Base-by-base conservation (phyloP, 2,888 invertebrate species). In the Polyploca ridens region DNA sequence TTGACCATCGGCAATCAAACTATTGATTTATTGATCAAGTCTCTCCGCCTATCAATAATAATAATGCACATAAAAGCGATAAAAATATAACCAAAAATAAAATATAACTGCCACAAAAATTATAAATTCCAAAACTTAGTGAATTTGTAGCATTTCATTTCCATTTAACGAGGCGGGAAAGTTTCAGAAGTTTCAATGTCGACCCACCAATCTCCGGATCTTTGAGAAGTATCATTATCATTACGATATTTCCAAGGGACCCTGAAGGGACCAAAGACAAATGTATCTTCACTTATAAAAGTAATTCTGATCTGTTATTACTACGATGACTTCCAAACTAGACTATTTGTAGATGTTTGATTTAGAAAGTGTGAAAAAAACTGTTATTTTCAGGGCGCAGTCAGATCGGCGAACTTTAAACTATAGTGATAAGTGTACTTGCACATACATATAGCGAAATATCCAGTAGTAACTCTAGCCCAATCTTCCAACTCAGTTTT, bases 221-320 rank as follows among this genome's bases (percentile, higher is more conserved):
- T 72, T 69, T 69, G 63, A 63, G 77, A 79, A 82, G 79, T 79
- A 75, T 75, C 77, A 79, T 79, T 76, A 78, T 68, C 69, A 71
- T 68, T 70, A 27, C 27, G 27, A 27, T 1, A 27, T 27, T 81
- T 77, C 73, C 73, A 77, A 68, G 68, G 69, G 14, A 19, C 49
- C 49, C 54, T 54, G 3, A 10, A 54, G 54, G 19, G 54, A 54
- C 19, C 1, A 19, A 19, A 54, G 7, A 19, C 19, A 54, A 49
- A 16, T n/a, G 16, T 19, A 16, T 49, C 54, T 19, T 19, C 16
- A 8, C 14, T 61, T 19, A 41, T n/a, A 19, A 61, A 61, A 44
- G 41, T 41, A n/a, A 60, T 60, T 41, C 4, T 8, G 19, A 60
- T 60, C 41, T 60, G 60, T 60, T 59, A 59, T 59, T 19, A 8